Conservation (phyloP, 2,888 invertebrate genomes). For the Heliconius ethilla region DNA sequence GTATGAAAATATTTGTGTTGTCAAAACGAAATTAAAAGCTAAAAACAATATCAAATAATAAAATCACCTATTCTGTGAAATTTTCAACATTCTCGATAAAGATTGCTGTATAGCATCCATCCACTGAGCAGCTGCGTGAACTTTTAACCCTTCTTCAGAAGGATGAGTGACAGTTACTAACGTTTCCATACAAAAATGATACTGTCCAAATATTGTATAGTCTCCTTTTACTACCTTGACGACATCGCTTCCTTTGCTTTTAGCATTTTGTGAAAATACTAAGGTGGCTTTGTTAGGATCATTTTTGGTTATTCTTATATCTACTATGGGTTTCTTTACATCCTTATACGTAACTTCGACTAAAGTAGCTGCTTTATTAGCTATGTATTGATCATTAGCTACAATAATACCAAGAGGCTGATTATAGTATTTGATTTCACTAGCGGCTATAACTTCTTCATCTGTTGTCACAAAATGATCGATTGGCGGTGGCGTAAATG, state of each 20-base stretch:
- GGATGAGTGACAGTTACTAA: slow-evolving; percentile 84
- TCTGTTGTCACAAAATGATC: slow-evolving; percentile 40
- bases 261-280: slow-evolving; percentile 48
- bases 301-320: slow-evolving; percentile 54
- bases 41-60: neutral
- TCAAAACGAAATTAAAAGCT: too few relatives aligned
- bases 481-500: slow-evolving; percentile 68
- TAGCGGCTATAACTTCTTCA: slow-evolving; percentile 72
- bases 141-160: slow-evolving; percentile 85
- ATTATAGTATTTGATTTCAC: slow-evolving; percentile 56
- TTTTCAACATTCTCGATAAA: slow-evolving; percentile 77
- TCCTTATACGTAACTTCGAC: slow-evolving; percentile 80
- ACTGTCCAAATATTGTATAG: slow-evolving; percentile 82
- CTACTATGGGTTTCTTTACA: slow-evolving; percentile 57
- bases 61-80: slow-evolving; percentile 82
- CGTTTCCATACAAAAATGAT: slow-evolving; percentile 88
- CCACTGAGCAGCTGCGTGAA: slow-evolving; percentile 83
- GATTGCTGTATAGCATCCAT: slow-evolving; percentile 80
- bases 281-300: slow-evolving; percentile 50
- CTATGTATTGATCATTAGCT: slow-evolving; percentile 78
- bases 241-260: slow-evolving; percentile 61
- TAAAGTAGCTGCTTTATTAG: slow-evolving; percentile 79
- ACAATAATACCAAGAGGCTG: slow-evolving; percentile 75
- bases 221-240: slow-evolving; percentile 74
- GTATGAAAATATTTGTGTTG: too few relatives aligned